Evolutionary conservation across 2,113 vertebrate species (phyloP).

Genomic region (Arothron firmamentum): DNA sequence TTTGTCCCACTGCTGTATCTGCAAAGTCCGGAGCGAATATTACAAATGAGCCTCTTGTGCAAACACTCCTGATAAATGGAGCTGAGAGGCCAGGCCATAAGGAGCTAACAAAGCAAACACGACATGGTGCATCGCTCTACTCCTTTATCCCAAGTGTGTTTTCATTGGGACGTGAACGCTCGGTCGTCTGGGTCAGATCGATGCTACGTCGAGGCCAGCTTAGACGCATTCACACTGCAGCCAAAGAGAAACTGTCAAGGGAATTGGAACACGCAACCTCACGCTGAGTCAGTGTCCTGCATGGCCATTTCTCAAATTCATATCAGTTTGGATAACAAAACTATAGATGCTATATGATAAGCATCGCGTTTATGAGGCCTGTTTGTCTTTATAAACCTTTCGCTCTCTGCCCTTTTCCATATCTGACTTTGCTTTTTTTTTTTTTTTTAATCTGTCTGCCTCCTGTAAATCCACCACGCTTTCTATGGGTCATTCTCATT

Average conservation of each 20-base stretch:
- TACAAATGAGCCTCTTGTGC: conserved; percentile 64
- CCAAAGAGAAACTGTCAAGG: conserved; percentile 20
- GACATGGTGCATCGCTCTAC: conserved; percentile 40
- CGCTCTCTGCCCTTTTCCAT: no score
- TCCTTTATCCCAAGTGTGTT: conserved; percentile 40
- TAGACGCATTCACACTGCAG: conserved; percentile 21
- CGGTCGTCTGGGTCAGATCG: conserved; percentile 41
- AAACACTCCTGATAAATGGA: conserved; percentile 61
- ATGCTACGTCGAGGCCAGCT: conserved; percentile 21
- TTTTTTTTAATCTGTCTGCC: no score
- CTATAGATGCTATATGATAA: no score
- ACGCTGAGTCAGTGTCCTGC: background rate
- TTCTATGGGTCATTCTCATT: no score
- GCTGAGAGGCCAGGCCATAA: conserved; percentile 39
- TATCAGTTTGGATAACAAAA: no score
- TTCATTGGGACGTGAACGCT: conserved; percentile 45
- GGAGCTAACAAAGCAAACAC: conserved; percentile 63
- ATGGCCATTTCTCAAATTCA: background rate
- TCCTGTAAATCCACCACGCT: no score
- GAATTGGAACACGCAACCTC: background rate
- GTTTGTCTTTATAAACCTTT: no score
- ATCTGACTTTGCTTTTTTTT: no score
- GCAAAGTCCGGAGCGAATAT: conserved; percentile 50
- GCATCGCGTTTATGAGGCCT: no score
- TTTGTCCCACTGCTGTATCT: conserved; percentile 45